Conservation (phyloP, 2,797 vertebrate species). For the Eremophila alpestris region DNA sequence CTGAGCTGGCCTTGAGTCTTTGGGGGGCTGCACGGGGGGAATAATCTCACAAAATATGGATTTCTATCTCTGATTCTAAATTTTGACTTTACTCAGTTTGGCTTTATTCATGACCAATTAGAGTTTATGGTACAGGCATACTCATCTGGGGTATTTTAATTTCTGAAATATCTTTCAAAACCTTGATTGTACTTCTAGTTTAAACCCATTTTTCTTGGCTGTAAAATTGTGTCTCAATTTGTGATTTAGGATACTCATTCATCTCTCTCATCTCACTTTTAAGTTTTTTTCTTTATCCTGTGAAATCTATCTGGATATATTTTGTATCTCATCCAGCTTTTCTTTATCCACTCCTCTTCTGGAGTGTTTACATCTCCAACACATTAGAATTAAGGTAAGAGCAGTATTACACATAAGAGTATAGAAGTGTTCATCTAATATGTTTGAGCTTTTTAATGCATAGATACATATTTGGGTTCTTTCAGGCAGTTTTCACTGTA, state of each 20-base stretch:
- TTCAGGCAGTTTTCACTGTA: neutral
- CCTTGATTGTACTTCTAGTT: neutral
- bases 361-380: neutral
- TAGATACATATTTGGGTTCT: neutral
- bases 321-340: neutral
- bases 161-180: conserved; percentile 20
- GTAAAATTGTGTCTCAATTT: neutral
- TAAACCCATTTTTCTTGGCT: neutral
- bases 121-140: neutral
- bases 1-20: too few relatives aligned
- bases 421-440: neutral
- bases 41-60: neutral
- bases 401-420: neutral
- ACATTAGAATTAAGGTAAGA: neutral
- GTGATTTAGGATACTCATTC: neutral
- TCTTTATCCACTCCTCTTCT: neutral
- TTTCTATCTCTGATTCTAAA: neutral
- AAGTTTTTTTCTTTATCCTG: neutral
- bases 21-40: too few relatives aligned
- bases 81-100: neutral
- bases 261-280: neutral
- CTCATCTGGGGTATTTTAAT: neutral
- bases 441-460: neutral
- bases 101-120: neutral
- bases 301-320: neutral